A percentile compares a stretch with the other conserved stretches of the same genome.
Evolutionary conservation across 2,113 vertebrate species (phyloP).

Genomic region (Solea senegalensis): DNA sequence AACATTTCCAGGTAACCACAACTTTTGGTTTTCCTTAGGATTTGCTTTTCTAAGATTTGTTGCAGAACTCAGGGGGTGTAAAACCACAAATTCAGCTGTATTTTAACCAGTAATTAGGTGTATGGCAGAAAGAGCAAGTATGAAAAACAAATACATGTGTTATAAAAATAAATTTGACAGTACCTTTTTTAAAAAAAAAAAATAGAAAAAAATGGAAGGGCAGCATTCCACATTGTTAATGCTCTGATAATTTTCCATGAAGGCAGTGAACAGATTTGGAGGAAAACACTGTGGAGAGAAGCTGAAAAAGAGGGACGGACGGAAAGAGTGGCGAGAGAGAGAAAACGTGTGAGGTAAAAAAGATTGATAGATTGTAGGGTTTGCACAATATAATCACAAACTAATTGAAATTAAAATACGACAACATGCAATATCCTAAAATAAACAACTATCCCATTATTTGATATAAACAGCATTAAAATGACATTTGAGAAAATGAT

Average conservation of each 20-base stretch:
- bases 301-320: not conserved
- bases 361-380: not conserved
- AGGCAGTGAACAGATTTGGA: constrained; percentile 12
- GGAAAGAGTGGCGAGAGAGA: not conserved
- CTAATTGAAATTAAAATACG: too few species aligned
- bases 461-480: too few species aligned
- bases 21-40: not conserved
- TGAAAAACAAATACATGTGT: constrained; percentile 2
- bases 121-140: not conserved
- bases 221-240: constrained; percentile 29
- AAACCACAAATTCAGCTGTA: not conserved
- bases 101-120: constrained; percentile 5
- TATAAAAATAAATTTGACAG: constrained; percentile 19
- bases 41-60: not conserved
- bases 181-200: not conserved
- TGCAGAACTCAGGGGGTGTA: not conserved
- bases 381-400: too few species aligned
- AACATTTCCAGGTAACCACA: constrained; percentile 16
- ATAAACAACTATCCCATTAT: too few species aligned
- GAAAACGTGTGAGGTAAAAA: not conserved
- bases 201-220: not conserved
- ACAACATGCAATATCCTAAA: too few species aligned
- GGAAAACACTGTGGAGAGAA: constrained; percentile 9
- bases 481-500: too few species aligned
- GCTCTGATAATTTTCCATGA: constrained; percentile 51